A percentile compares a stretch with the other conserved stretches of the same genome.
These are phyloP conservation scores for Serripes groenlandicus DNA, from an alignment of 2,888 invertebrate genomes.

Conservation along the genomic window DNA sequence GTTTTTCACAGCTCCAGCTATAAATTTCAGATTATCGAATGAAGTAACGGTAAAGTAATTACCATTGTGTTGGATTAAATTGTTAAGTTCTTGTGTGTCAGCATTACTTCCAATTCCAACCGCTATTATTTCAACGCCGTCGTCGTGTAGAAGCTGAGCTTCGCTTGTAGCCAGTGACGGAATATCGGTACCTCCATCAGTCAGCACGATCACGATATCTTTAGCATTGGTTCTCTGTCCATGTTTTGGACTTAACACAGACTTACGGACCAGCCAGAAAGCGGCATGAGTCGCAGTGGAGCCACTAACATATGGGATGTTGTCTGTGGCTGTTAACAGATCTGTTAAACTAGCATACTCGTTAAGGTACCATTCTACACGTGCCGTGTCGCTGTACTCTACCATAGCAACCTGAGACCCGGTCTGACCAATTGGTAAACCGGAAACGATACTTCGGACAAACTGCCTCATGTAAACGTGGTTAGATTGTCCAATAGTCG, in stretches of 20 bases:
- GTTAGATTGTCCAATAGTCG: conserved; percentile 37
- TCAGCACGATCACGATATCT: conserved; percentile 43
- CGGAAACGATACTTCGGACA: conserved; percentile 28
- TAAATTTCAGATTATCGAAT: neutral
- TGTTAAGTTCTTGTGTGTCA: conserved; percentile 26
- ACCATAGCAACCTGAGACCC: conserved; percentile 49
- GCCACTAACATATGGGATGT: conserved; percentile 51
- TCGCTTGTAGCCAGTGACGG: conserved; percentile 46
- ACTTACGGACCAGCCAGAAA: conserved; percentile 46
- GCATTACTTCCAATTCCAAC: conserved; percentile 41
- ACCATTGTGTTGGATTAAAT: conserved; percentile 10
- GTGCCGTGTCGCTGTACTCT: conserved; percentile 56
- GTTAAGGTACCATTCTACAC: conserved; percentile 58
- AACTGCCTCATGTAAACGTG: conserved; percentile 41
- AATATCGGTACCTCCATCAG: conserved; percentile 54
- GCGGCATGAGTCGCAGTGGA: conserved; percentile 53
- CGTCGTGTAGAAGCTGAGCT: conserved; percentile 36
- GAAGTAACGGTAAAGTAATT: conserved; percentile 11
- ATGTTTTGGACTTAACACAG: conserved; percentile 44
- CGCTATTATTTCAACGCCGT: conserved; percentile 35
- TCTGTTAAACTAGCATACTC: conserved; percentile 26
- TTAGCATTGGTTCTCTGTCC: conserved; percentile 48
- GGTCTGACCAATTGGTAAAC: conserved; percentile 33
- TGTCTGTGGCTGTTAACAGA: conserved; percentile 12
- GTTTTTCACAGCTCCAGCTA: conserved; percentile 3